phyloP scores from a whole-genome alignment of 2,113 vertebrate species.

The Trinectes maculatus region DNA sequence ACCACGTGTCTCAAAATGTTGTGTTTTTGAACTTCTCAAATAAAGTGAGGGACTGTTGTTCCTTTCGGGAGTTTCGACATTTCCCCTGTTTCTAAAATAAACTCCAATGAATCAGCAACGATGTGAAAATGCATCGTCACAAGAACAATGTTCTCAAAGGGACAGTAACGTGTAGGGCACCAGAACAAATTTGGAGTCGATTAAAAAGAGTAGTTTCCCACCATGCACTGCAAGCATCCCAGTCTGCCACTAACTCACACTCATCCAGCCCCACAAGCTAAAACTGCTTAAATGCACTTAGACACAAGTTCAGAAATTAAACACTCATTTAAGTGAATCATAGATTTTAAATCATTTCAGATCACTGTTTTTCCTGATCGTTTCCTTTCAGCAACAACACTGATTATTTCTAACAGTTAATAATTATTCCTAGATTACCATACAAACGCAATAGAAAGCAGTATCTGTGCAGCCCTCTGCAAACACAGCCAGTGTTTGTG shows the following conservation, averaged over 20 bases:
- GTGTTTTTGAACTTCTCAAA: not conserved
- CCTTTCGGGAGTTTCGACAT: not conserved
- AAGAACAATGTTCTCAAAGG: no score
- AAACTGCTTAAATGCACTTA: not conserved
- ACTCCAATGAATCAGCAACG: not conserved
- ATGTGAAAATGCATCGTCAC: not conserved
- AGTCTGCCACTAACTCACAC: not conserved
- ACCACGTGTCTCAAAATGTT: not conserved
- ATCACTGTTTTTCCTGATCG: no score
- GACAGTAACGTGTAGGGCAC: not conserved
- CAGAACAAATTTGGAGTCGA: not conserved
- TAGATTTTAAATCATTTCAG: not conserved
- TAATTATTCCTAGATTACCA: not conserved
- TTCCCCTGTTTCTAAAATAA: not conserved
- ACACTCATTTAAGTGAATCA: not conserved
- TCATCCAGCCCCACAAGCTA: not conserved
- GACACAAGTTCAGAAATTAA: not conserved
- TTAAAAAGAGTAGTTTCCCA: constrained; percentile 10
- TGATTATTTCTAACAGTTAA: not conserved
- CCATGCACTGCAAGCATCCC: constrained; percentile 47
- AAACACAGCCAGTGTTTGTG: constrained; percentile 3
- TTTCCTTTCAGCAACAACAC: not conserved
- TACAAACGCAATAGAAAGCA: not conserved
- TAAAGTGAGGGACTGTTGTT: not conserved
- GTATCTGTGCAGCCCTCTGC: not conserved